Evolutionary conservation across 2,888 invertebrate genomes (phyloP), one percentile per base, ranked within the genome.

Genomic region (Cerastoderma edule): DNA sequence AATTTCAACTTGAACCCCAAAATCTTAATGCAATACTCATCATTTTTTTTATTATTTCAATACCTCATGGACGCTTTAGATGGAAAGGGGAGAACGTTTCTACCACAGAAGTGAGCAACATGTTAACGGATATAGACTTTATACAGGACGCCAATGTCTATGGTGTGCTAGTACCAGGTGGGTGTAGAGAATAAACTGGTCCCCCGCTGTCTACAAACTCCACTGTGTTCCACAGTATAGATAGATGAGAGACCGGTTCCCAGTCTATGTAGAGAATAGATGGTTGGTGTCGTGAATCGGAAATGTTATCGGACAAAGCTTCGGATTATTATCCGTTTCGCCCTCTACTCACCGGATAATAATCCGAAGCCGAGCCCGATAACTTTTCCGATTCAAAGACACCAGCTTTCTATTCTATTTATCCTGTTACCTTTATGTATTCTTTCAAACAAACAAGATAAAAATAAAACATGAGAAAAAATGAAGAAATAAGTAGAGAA

Each of bases 11-110:
- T n/a, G n/a, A n/a, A n/a, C n/a, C n/a, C n/a, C n/a, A n/a, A n/a
- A n/a, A n/a, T n/a, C n/a, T n/a, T n/a, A n/a, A n/a, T n/a, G n/a
- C n/a, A n/a, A n/a, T n/a, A n/a, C n/a, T n/a, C n/a, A n/a, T n/a
- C n/a, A n/a, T n/a, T n/a, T n/a, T n/a, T n/a, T n/a, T n/a, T n/a
- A n/a, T n/a, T n/a, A n/a, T n/a, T n/a, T n/a, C n/a, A n/a, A n/a
- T n/a, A n/a, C n/a, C n/a, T n/a, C n/a, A n/a, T n/a, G 19, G n/a
- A 6, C 24, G 48, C 5, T 72, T 0, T 48, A 91, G 91, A 72
- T 91, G 91, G 91, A 91, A 91, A 75, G 91, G 91, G 22, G 91
- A 91, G 75, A 91, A 91, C 79, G 90, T 91, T 2, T 91, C 91
- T 0, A 90, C 91, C 10, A 88, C 86, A 46, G 91, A 91, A 77